Conservation (phyloP, 2,113 vertebrate genomes). For the Cairina moschata region DNA sequence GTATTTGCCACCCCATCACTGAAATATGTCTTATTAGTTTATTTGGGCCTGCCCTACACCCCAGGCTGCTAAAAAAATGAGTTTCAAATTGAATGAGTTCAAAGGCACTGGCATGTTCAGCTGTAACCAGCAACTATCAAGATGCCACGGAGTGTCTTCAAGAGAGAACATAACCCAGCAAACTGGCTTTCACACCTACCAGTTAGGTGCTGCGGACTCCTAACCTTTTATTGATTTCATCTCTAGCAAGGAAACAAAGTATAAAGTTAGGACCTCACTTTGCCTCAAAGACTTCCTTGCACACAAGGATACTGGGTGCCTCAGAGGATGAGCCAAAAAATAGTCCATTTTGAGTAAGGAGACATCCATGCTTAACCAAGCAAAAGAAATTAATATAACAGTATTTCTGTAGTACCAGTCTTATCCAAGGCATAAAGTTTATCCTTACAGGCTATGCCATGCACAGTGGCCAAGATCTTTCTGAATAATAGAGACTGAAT, state of each 20-base stretch:
- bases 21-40: background rate
- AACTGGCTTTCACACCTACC: background rate
- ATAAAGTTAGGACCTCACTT: background rate
- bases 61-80: background rate
- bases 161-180: background rate
- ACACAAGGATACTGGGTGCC: background rate
- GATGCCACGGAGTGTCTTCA: background rate
- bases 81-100: background rate
- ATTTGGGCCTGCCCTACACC: background rate
- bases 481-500: background rate
- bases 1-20: background rate
- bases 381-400: background rate
- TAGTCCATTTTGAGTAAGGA: background rate
- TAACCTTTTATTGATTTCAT: background rate
- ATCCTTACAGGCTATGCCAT: background rate
- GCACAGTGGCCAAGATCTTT: background rate
- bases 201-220: background rate
- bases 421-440: background rate
- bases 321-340: background rate
- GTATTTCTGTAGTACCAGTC: background rate
- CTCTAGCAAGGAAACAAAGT: accelerated
- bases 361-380: background rate
- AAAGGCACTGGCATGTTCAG: background rate
- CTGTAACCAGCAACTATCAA: accelerated
- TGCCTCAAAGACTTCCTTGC: background rate